A percentile compares a stretch with the other conserved stretches of the same genome.
Conservation (phyloP, 2,888 invertebrate species). For the Hemithea aestivaria region DNA sequence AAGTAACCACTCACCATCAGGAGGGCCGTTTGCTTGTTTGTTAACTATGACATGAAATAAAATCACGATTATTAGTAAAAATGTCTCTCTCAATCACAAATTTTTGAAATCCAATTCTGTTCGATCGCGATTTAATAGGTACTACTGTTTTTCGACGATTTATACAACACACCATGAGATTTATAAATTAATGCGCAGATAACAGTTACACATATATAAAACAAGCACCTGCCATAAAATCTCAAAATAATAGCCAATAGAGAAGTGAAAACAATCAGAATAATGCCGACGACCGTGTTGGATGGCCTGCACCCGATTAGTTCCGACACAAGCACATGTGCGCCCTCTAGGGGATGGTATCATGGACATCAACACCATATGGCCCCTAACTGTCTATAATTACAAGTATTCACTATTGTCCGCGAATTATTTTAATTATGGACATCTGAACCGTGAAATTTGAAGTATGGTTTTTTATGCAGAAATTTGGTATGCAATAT, state of each 20-base stretch:
- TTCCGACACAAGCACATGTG: constrained; percentile 68
- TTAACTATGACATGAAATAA: no score
- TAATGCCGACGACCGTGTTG: constrained; percentile 35
- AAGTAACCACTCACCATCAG: no score
- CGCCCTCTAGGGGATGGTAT: constrained; percentile 27
- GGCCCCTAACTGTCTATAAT: constrained; percentile 57
- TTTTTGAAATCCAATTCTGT: no score
- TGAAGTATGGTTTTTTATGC: constrained; percentile 36
- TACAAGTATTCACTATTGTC: constrained; percentile 53
- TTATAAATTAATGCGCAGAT: no score
- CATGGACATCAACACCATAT: constrained; percentile 63
- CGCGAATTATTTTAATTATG: constrained; percentile 39
- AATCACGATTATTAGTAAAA: no score
- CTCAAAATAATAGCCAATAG: not conserved
- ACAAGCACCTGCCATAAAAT: no score
- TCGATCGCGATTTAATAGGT: no score
- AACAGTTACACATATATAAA: no score
- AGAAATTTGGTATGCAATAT: not conserved
- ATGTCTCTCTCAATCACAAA: no score
- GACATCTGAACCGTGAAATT: constrained; percentile 63
- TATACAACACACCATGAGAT: no score
- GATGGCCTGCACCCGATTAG: constrained; percentile 59
- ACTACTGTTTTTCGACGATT: no score
- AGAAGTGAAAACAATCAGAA: constrained; percentile 21
- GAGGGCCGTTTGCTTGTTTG: no score